A percentile compares a stretch with the other conserved stretches of the same genome.
Evolutionary conservation across 2,113 vertebrate genomes (phyloP).

Genomic region (Rousettus leschenaultii): DNA sequence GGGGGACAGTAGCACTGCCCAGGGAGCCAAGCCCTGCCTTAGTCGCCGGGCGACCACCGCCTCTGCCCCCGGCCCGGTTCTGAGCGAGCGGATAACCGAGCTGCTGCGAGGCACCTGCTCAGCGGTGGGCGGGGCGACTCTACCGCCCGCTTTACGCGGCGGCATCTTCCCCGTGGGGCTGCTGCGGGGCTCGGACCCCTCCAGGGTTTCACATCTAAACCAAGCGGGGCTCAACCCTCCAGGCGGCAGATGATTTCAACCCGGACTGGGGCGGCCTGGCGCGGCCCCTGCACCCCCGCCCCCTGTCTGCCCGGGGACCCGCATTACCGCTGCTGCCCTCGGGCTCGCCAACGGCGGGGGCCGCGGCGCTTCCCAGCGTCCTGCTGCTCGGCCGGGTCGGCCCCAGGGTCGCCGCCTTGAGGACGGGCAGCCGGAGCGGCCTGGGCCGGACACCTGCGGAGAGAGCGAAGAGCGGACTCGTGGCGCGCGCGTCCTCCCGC

Average conservation of each 20-base stretch:
- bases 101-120: neutral
- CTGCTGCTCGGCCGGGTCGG: neutral
- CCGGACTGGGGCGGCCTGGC: neutral
- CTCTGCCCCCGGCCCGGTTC: too few species aligned
- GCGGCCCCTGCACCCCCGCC: accelerated
- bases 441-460: neutral
- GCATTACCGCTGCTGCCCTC: neutral
- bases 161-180: neutral
- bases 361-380: neutral
- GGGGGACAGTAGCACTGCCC: too few species aligned
- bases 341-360: neutral
- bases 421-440: neutral
- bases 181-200: too few species aligned
- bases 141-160: neutral
- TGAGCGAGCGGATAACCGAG: neutral
- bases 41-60: too few species aligned
- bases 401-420: neutral
- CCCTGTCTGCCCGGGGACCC: accelerated
- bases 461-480: neutral
- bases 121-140: neutral
- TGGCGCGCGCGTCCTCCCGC: neutral
- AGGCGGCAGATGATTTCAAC: accelerated
- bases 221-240: neutral
- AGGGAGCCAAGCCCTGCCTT: neutral
- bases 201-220: neutral